These are phyloP conservation scores for Stenodera caucasica DNA, from an alignment of 2,888 invertebrate genomes.

Conservation along the genomic window DNA sequence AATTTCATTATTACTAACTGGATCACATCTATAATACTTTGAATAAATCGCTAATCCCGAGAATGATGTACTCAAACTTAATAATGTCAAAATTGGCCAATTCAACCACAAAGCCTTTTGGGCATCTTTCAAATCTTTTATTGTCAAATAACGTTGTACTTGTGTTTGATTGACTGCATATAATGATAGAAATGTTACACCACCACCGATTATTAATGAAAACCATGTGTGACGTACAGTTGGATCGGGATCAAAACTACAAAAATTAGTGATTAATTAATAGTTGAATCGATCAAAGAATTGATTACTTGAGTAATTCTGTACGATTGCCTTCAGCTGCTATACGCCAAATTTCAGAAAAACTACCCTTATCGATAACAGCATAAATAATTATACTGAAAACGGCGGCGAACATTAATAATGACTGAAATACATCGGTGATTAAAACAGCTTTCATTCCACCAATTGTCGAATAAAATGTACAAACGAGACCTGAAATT, in stretches of 20 bases:
- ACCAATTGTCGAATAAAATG: conserved; percentile 84
- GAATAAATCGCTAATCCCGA: conserved; percentile 82
- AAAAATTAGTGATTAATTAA: conserved; percentile 35
- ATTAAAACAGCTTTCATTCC: conserved; percentile 91
- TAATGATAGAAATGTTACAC: conserved; percentile 75
- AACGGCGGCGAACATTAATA: conserved; percentile 83
- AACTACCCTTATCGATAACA: conserved; percentile 68
- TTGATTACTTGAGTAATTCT: conserved; percentile 66
- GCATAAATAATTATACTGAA: conserved; percentile 78
- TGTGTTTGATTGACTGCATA: conserved; percentile 90
- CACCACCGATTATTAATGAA: conserved; percentile 78
- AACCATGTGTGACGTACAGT: conserved; percentile 84
- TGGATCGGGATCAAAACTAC: conserved; percentile 75
- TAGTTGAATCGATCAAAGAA: neutral
- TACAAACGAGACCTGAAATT: conserved; percentile 70
- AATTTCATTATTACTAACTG: conserved; percentile 65
- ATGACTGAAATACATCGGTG: conserved; percentile 82
- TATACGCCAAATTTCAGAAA: conserved; percentile 70
- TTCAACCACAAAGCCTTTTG: conserved; percentile 77
- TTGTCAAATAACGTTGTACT: conserved; percentile 72
- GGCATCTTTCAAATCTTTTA: conserved; percentile 70
- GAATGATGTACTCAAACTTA: conserved; percentile 72
- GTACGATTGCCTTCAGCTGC: conserved; percentile 72
- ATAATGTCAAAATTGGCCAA: conserved; percentile 74
- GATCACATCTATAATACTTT: conserved; percentile 82